Evolutionary conservation across 2,888 invertebrate species (phyloP).

Genomic region (Rhynchonema sp.): DNA sequence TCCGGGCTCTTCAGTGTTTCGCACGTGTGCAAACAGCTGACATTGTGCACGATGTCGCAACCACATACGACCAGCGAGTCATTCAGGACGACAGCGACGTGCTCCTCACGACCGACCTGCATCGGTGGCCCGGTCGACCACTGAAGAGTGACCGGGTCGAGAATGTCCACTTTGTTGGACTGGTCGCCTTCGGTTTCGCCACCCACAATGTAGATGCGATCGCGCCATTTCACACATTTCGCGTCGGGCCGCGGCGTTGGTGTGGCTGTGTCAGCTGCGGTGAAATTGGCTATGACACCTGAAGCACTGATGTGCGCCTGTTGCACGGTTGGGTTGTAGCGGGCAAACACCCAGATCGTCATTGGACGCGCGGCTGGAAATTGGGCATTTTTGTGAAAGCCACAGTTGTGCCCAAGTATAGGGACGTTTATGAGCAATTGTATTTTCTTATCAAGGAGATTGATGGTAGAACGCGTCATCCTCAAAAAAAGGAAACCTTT

Average conservation of each 20-base stretch:
- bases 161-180: neutral
- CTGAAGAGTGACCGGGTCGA: neutral
- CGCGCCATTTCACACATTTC: neutral
- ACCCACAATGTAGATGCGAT: neutral
- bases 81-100: neutral
- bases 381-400: no score
- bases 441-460: no score
- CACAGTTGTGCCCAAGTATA: no score
- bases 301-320: no score
- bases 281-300: no score
- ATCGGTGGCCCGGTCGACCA: neutral
- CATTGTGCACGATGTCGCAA: neutral
- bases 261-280: neutral
- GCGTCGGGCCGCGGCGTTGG: neutral
- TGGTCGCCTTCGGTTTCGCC: neutral
- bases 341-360: no score
- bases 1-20: neutral
- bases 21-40: neutral
- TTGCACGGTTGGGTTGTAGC: no score
- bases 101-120: neutral
- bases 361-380: no score
- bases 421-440: no score
- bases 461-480: no score
- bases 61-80: neutral
- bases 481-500: no score